phyloP scores from a whole-genome alignment of 2,888 invertebrate species.

The Phlogophora meticulosa region DNA sequence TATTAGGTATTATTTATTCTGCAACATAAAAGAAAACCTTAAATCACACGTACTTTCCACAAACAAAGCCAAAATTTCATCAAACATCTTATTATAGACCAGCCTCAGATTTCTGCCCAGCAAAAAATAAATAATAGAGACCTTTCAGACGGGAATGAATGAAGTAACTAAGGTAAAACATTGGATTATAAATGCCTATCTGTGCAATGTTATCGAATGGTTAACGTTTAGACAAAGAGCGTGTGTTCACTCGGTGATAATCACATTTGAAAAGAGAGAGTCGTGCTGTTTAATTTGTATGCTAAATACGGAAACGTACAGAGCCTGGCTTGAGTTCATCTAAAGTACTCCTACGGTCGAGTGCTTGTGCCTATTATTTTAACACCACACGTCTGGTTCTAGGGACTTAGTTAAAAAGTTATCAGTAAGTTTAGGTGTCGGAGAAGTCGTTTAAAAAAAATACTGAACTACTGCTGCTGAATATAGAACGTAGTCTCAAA shows the following conservation, averaged over 20 bases:
- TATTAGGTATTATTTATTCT: too few relatives aligned
- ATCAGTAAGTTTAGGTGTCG: too few relatives aligned
- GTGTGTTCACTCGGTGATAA: conserved; percentile 45
- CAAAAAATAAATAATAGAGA: too few relatives aligned
- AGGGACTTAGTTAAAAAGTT: too few relatives aligned
- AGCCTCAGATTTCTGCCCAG: too few relatives aligned
- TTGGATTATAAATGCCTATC: conserved; percentile 5
- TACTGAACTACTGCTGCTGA: too few relatives aligned
- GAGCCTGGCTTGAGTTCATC: conserved; percentile 6
- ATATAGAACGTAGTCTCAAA: too few relatives aligned
- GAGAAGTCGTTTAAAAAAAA: too few relatives aligned
- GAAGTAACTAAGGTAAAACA: not conserved
- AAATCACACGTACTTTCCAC: too few relatives aligned
- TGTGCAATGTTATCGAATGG: conserved; percentile 30
- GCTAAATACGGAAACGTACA: conserved; percentile 49
- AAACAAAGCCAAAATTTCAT: too few relatives aligned
- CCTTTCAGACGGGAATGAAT: not conserved
- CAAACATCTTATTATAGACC: too few relatives aligned
- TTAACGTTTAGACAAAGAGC: conserved; percentile 46
- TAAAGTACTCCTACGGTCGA: not conserved
- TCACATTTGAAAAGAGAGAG: conserved; percentile 58
- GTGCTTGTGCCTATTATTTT: not conserved
- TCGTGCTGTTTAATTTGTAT: conserved; percentile 51
- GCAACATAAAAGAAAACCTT: too few relatives aligned
- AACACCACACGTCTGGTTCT: not conserved